phyloP scores from a whole-genome alignment of 2,113 vertebrate species.

The Forbesichthys agassizii region DNA sequence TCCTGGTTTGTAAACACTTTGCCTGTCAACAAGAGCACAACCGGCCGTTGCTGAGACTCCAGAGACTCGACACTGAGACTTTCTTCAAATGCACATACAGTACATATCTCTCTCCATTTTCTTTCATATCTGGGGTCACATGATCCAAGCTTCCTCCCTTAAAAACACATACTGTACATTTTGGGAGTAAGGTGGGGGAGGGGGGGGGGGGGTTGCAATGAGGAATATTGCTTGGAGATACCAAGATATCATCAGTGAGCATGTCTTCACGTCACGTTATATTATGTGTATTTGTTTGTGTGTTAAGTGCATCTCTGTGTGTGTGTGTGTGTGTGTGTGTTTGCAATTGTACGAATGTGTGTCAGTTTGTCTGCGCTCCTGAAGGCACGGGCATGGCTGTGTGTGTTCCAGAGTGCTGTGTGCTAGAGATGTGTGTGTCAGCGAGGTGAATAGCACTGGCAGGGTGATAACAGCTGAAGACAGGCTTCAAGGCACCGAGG shows the following conservation, averaged over 20 bases:
- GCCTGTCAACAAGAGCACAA: conserved; percentile 69
- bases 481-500: conserved; percentile 57
- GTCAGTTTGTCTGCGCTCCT: conserved; percentile 14
- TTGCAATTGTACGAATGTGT: neutral
- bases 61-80: too few species aligned
- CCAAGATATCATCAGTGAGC: conserved; percentile 34
- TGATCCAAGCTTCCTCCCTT: neutral
- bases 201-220: neutral
- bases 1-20: conserved; percentile 56
- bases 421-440: conserved; percentile 54
- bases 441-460: conserved; percentile 52
- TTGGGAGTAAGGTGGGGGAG: neutral
- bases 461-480: conserved; percentile 64
- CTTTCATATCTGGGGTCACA: neutral
- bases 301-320: neutral
- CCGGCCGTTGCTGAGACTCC: conserved; percentile 19
- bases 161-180: conserved; percentile 20
- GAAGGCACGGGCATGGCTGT: conserved; percentile 12
- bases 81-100: neutral
- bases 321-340: conserved; percentile 8
- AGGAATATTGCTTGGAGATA: conserved; percentile 18
- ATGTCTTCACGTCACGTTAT: conserved; percentile 31
- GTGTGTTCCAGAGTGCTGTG: conserved; percentile 30
- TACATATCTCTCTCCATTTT: neutral
- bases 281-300: conserved; percentile 13